Conservation (phyloP, 1,140 invertebrate genomes). For the Caenorhabditis briggsae region DNA sequence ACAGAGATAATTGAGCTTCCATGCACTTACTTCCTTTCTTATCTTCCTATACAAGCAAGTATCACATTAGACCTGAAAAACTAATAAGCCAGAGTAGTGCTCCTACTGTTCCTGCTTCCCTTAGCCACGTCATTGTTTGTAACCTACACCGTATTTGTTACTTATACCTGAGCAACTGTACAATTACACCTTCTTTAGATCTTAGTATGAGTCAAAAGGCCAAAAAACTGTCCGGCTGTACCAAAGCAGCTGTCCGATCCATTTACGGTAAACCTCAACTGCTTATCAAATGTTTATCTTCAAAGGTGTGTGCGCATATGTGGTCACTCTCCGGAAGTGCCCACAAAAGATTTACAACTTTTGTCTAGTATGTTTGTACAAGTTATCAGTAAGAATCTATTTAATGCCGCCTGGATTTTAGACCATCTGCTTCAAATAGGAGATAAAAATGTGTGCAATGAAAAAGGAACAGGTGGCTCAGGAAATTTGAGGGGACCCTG, state of each 20-base stretch:
- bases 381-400: conserved; percentile 18
- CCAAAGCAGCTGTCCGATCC: not conserved
- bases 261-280: not conserved
- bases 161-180: conserved; percentile 26
- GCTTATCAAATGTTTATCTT: not conserved
- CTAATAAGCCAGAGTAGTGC: not conserved
- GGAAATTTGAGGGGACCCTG: not conserved
- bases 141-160: not conserved
- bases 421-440: too few relatives aligned
- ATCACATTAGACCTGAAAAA: too few relatives aligned
- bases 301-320: not conserved
- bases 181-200: not conserved
- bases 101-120: not conserved
- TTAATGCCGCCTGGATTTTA: not conserved
- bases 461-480: not conserved
- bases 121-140: conserved; percentile 31
- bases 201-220: conserved; percentile 3
- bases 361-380: not conserved
- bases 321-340: conserved; percentile 18
- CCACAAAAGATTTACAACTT: conserved; percentile 32
- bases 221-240: not conserved
- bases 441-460: too few relatives aligned
- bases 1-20: too few relatives aligned
- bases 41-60: too few relatives aligned
- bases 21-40: too few relatives aligned